Percentiles rank a stretch among this genome's conserved stretches.
These are phyloP conservation scores for Tillus elongatus DNA, from an alignment of 2,888 invertebrate species.

Conservation along the genomic window DNA sequence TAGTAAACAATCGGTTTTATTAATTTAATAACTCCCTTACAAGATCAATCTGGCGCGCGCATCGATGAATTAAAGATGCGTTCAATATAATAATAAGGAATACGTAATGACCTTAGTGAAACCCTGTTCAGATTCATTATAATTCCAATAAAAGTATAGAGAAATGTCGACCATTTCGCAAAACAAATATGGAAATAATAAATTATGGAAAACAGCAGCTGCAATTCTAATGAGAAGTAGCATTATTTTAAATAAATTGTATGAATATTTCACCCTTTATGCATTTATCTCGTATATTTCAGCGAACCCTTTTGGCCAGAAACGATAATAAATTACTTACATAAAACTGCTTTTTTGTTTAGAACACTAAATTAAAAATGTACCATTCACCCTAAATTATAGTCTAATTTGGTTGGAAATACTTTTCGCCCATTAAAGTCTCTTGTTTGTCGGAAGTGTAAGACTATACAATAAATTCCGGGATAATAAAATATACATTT, in stretches of 20 bases:
- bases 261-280: neutral
- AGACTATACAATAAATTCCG: too few species aligned
- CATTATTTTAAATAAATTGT: slow-evolving; percentile 1
- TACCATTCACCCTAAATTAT: neutral
- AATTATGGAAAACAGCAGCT: neutral
- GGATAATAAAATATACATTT: too few species aligned
- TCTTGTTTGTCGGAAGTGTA: too few species aligned
- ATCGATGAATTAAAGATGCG: too few species aligned
- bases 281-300: slow-evolving; percentile 2
- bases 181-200: slow-evolving; percentile 1
- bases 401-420: neutral
- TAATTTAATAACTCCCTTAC: too few species aligned
- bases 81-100: too few species aligned
- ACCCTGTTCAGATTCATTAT: too few species aligned
- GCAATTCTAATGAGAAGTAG: neutral
- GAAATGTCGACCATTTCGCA: too few species aligned
- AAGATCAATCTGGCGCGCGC: too few species aligned
- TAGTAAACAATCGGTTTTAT: too few species aligned
- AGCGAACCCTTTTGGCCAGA: slow-evolving; percentile 1
- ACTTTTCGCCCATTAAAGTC: neutral
- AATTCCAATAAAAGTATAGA: too few species aligned
- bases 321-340: slow-evolving; percentile 2
- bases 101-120: too few species aligned
- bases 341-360: slow-evolving; percentile 3
- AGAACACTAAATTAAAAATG: slow-evolving; percentile 3